Percentiles rank a stretch among this genome's conserved stretches.
Conservation (phyloP, 2,113 vertebrate genomes). For the Sylvicapra grimmia region DNA sequence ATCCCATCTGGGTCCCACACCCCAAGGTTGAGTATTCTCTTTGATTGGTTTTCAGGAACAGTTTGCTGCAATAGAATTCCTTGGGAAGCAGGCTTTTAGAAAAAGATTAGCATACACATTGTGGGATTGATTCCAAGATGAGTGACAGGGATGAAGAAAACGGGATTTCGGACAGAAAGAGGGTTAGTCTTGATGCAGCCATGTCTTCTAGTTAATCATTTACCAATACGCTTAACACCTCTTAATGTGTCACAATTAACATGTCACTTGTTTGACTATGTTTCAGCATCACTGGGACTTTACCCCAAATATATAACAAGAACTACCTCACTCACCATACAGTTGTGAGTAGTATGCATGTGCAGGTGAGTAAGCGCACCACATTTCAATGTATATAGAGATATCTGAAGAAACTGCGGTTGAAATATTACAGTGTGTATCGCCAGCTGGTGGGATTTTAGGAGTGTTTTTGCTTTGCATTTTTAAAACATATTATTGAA, state of each 20-base stretch:
- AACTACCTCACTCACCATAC: background rate
- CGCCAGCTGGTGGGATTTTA: background rate
- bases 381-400: background rate
- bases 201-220: background rate
- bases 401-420: background rate
- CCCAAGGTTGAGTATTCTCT: background rate
- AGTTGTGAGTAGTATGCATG: background rate
- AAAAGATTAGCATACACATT: rapidly evolving
- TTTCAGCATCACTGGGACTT: background rate
- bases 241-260: background rate
- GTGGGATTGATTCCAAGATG: background rate
- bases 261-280: background rate
- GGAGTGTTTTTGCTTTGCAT: background rate
- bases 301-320: background rate
- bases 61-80: background rate
- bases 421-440: background rate
- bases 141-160: background rate
- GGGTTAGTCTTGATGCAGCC: background rate
- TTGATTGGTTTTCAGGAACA: background rate
- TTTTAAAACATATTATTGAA: background rate
- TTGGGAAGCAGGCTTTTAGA: background rate
- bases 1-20: too few species aligned
- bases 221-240: background rate
- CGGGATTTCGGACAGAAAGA: background rate
- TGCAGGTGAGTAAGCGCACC: background rate